Base-by-base conservation (phyloP, 37 sponge, comb jelly and placozoan species). In the Corticium candelabrum region DNA sequence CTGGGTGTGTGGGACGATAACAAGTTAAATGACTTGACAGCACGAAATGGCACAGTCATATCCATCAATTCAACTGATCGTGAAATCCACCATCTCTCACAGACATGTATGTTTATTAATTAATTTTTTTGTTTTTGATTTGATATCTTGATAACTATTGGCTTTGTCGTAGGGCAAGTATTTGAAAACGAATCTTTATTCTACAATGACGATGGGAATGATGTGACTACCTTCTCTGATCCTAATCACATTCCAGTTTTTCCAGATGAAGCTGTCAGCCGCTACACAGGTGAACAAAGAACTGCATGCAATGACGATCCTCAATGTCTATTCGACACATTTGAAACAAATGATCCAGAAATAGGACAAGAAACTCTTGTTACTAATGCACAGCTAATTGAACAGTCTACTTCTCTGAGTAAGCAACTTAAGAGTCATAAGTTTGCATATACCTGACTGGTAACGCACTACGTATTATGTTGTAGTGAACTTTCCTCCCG, bases 31-130 rank as follows among this genome's bases (percentile, higher is more conserved):
- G n/a, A n/a, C 40, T 80, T 86, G 30, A 27, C 50, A 31, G 62
- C 34, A 37, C 68, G 56, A 0, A 83, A 89, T 86, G 90, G 90
- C 2, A 90, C 84, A 37, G 34, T 80, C 37, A 41, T 90, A 34
- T 37, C 39, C 1, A 2, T 5, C 0, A 81, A 87, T 74, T 39
- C 79, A 3, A 67, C 76, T 78, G 91, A 87, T 41, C 76, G 67
- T 40, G 67, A 74, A 68, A 74, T 87, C 27, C 80, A 90, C 76
- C 68, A 82, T 3, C 85, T 84, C 79, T n/a, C n/a, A n/a, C n/a
- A n/a, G n/a, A n/a, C n/a, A n/a, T n/a, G n/a, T n/a, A n/a, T n/a
- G n/a, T n/a, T n/a, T n/a, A n/a, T n/a, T n/a, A n/a, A n/a, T n/a
- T n/a, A n/a, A n/a, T n/a, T n/a, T n/a, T n/a, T n/a, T n/a, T n/a